phyloP scores from a whole-genome alignment of 1,140 invertebrate species.

The Pogonus chalceus region DNA sequence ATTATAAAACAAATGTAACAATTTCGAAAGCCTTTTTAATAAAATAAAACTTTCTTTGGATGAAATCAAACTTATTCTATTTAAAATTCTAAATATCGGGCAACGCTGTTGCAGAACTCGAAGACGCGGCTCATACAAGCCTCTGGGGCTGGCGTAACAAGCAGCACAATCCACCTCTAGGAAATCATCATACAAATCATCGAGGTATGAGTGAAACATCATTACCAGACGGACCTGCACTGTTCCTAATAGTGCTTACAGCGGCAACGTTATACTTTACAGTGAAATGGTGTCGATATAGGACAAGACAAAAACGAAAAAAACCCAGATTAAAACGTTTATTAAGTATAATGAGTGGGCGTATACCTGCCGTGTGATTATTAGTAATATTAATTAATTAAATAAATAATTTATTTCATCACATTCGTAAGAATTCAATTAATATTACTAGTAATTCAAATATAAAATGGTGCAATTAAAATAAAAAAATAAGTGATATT shows the following conservation, averaged over 20 bases:
- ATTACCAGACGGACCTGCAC: background rate
- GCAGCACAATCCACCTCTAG: conserved; percentile 10
- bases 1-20: too few species aligned
- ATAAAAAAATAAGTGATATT: background rate
- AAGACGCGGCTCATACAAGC: background rate
- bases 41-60: too few species aligned
- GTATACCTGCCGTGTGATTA: conserved; percentile 23
- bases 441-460: too few species aligned
- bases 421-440: too few species aligned
- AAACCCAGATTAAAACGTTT: conserved; percentile 21
- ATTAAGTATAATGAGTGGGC: conserved; percentile 24
- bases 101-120: conserved; percentile 4
- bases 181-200: conserved; percentile 13
- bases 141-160: conserved; percentile 32
- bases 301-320: conserved; percentile 28
- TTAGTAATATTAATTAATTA: background rate
- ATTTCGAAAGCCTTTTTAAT: too few species aligned
- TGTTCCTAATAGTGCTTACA: conserved; percentile 21
- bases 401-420: too few species aligned
- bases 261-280: conserved; percentile 23
- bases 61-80: too few species aligned
- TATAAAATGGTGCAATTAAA: background rate
- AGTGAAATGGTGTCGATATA: conserved; percentile 21
- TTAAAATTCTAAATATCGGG: too few species aligned
- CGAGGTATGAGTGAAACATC: conserved; percentile 24